These are phyloP conservation scores for Sclerurus mexicanus DNA, from an alignment of 2,113 vertebrate genomes.

Conservation along the genomic window DNA sequence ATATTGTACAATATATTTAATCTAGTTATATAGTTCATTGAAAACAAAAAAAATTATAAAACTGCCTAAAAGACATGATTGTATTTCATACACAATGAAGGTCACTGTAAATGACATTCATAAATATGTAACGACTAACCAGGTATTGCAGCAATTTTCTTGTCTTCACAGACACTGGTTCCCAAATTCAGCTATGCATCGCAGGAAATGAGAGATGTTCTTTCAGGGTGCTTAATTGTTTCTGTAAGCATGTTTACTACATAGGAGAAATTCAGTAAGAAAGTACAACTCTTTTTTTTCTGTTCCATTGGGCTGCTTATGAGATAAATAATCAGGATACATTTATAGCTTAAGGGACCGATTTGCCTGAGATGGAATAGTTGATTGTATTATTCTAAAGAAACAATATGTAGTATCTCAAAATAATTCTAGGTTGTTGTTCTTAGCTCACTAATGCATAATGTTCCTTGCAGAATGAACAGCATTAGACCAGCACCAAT, in stretches of 20 bases:
- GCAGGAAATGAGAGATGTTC: constrained; percentile 35
- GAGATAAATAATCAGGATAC: constrained; percentile 61
- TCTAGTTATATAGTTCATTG: neutral
- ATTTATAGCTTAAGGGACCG: constrained; percentile 53
- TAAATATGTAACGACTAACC: neutral
- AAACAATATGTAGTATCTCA: constrained; percentile 35
- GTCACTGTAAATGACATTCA: neutral
- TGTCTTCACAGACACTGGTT: constrained; percentile 8
- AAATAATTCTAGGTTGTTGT: constrained; percentile 48
- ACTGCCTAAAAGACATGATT: neutral
- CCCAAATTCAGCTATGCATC: constrained; percentile 30
- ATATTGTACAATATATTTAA: neutral
- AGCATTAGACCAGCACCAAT: neutral
- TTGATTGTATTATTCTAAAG: constrained; percentile 61
- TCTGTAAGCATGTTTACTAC: constrained; percentile 37
- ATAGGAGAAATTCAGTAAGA: constrained; percentile 48
- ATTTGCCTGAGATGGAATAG: constrained; percentile 46
- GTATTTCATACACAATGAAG: neutral
- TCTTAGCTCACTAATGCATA: constrained; percentile 31
- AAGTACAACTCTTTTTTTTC: neutral
- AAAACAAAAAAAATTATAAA: neutral
- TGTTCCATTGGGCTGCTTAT: constrained; percentile 41
- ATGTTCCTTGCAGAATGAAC: constrained; percentile 5
- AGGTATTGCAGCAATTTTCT: constrained; percentile 6
- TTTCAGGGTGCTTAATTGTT: constrained; percentile 52